Conservation (phyloP, 2,113 vertebrate genomes). For the Silurus asotus region DNA sequence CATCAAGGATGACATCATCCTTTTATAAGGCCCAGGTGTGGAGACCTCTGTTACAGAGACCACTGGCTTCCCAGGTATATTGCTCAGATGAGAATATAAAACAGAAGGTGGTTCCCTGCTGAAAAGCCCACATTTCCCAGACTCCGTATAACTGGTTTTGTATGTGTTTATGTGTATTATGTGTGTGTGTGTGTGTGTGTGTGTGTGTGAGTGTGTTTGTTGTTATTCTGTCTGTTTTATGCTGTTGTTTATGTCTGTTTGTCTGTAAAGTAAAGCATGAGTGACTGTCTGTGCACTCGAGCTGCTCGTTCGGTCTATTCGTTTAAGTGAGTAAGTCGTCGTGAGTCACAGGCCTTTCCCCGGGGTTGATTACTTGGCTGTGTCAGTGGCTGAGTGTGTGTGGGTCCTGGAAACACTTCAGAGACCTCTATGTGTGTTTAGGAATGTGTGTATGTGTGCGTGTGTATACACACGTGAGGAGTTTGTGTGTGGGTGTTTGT, state of each 20-base stretch:
- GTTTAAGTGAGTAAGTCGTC: constrained; percentile 28
- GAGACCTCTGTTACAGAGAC: background rate
- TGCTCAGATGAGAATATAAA: background rate
- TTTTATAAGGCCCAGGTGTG: constrained; percentile 1
- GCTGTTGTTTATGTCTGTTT: constrained; percentile 38
- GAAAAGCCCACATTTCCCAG: background rate
- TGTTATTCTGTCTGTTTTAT: constrained; percentile 16
- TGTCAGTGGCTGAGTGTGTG: background rate
- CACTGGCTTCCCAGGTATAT: background rate
- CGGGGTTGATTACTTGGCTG: constrained; percentile 24
- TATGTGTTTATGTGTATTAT: background rate
- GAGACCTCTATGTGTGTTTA: constrained; percentile 19
- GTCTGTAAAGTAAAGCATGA: constrained; percentile 36
- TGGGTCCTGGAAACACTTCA: constrained; percentile 27
- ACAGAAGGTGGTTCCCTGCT: constrained; percentile 15
- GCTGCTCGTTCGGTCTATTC: constrained; percentile 17
- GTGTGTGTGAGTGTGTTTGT: constrained; percentile 34
- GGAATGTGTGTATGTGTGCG: background rate
- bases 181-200: constrained; percentile 43
- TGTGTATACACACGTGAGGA: constrained; percentile 17
- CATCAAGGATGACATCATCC: constrained; percentile 32
- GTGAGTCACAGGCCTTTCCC: constrained; percentile 56
- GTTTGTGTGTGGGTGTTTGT: constrained; percentile 26
- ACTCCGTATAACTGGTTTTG: background rate
- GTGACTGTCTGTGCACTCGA: constrained; percentile 40